These are phyloP conservation scores for Shinisaurus crocodilurus DNA, from an alignment of 2,113 vertebrate species.

Conservation along the genomic window DNA sequence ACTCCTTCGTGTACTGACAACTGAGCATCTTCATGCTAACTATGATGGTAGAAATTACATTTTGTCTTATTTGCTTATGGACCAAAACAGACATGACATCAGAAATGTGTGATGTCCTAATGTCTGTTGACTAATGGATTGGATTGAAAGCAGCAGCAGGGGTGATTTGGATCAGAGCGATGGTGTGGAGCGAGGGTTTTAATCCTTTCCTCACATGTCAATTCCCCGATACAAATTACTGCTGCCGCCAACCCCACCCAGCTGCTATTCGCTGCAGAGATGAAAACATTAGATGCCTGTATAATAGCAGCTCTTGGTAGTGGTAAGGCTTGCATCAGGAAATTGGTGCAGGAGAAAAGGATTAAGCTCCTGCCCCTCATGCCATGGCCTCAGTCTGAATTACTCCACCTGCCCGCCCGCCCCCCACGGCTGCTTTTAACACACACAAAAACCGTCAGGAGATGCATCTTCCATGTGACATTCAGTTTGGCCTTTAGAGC, in stretches of 20 bases:
- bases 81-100: background rate
- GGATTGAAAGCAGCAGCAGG: background rate
- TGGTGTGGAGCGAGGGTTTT: background rate
- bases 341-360: background rate
- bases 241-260: background rate
- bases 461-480: background rate
- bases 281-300: background rate
- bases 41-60: background rate
- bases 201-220: background rate
- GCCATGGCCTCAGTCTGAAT: too few species aligned
- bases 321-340: background rate
- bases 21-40: background rate
- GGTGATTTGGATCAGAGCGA: background rate
- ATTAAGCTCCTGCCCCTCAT: too few species aligned
- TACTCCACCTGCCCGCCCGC: too few species aligned
- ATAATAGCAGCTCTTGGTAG: background rate
- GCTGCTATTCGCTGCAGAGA: background rate
- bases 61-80: background rate
- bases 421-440: too few species aligned
- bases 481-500: too few species aligned
- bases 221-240: background rate
- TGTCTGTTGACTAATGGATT: background rate
- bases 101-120: background rate
- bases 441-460: too few species aligned
- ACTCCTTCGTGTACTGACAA: too few species aligned